A percentile compares a stretch with the other conserved stretches of the same genome.
Conservation (phyloP, 2,113 vertebrate genomes). For the Psophia crepitans region DNA sequence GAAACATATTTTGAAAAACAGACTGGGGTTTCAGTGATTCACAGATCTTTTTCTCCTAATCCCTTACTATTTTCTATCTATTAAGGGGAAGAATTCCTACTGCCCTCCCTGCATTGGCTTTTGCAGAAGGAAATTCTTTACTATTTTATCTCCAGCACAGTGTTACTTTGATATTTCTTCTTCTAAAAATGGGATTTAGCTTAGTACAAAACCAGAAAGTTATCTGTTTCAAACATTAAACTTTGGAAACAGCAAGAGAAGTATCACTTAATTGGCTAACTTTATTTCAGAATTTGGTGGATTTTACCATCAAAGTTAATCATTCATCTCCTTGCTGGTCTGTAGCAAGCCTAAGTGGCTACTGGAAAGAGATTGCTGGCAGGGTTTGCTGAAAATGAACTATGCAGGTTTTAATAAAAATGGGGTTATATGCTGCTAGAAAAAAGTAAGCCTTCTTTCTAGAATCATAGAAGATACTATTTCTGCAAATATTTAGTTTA, state of each 20-base stretch:
- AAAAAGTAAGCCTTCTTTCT: background rate
- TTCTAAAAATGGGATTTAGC: background rate
- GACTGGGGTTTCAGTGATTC: background rate
- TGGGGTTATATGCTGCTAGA: background rate
- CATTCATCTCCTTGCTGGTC: background rate
- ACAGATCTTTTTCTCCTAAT: background rate
- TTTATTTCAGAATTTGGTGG: constrained; percentile 7
- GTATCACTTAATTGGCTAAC: constrained; percentile 3
- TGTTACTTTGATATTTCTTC: background rate
- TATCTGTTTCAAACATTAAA: constrained; percentile 39
- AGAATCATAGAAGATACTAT: background rate
- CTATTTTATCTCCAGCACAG: background rate
- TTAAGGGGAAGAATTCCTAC: background rate
- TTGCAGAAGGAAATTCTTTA: constrained; percentile 8
- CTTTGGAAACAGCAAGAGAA: constrained; percentile 36
- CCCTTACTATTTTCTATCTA: background rate
- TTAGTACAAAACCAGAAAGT: constrained; percentile 41
- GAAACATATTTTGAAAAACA: background rate
- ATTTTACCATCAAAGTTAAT: constrained; percentile 26
- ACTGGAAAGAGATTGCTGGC: background rate
- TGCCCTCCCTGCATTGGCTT: background rate
- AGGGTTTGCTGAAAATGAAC: background rate
- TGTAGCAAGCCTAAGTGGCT: background rate
- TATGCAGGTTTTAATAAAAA: constrained; percentile 8
- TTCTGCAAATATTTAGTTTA: background rate